Conservation (phyloP, 2,113 vertebrate genomes). For the Sylvia atricapilla region DNA sequence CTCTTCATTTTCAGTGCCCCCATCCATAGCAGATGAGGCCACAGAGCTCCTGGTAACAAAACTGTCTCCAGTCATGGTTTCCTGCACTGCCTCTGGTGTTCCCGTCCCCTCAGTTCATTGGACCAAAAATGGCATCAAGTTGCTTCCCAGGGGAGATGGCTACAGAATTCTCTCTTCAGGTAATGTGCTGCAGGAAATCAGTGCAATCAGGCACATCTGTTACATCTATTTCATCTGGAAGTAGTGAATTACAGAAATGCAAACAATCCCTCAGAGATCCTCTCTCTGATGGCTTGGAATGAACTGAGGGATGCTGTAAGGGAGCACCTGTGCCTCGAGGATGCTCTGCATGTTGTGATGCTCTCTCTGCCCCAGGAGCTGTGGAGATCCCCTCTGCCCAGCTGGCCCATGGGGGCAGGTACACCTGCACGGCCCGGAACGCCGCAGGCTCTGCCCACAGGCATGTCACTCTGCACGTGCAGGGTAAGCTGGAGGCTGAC, state of each 20-base stretch:
- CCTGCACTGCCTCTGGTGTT: constrained; percentile 88
- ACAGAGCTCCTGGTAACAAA: constrained; percentile 85
- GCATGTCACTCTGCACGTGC: constrained; percentile 83
- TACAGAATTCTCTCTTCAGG: constrained; percentile 88
- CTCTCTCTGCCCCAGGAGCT: constrained; percentile 73
- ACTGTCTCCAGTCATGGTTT: constrained; percentile 82
- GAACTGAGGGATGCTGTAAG: neutral
- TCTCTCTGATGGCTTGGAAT: neutral
- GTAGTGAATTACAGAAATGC: neutral
- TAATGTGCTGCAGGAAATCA: constrained; percentile 34
- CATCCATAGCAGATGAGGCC: constrained; percentile 92
- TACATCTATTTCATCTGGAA: neutral
- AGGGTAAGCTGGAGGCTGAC: constrained; percentile 75
- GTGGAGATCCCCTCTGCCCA: constrained; percentile 84
- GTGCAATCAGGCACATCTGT: neutral
- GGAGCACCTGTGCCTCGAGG: neutral
- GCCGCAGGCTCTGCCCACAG: constrained; percentile 86
- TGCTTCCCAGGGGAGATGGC: constrained; percentile 77
- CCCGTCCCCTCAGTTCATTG: constrained; percentile 86
- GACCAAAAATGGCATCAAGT: constrained; percentile 85
- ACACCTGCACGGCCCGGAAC: constrained; percentile 84
- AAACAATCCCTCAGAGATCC: neutral
- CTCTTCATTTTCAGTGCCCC: constrained; percentile 82
- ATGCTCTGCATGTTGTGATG: neutral
- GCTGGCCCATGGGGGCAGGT: constrained; percentile 83